Conservation (phyloP, 2,113 vertebrate species). For the Cygnus buccinator region DNA sequence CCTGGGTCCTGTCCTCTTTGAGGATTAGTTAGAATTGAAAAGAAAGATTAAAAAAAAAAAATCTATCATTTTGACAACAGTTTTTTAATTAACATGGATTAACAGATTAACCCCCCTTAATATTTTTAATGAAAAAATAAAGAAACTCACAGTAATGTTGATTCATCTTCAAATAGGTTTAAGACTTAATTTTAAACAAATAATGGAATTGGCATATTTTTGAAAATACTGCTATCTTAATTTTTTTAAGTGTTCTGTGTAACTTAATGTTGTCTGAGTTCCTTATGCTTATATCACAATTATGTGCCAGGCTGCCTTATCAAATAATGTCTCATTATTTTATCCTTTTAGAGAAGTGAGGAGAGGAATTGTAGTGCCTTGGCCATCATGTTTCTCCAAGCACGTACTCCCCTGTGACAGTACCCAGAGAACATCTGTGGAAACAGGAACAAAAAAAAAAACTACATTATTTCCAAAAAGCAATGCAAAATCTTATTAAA, state of each 20-base stretch:
- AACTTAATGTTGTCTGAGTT: background rate
- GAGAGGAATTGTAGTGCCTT: background rate
- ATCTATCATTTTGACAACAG: background rate
- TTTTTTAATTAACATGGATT: constrained; percentile 25
- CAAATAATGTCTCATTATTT: constrained; percentile 3
- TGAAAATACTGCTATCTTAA: background rate
- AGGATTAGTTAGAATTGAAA: constrained; percentile 18
- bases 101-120: background rate
- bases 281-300: background rate
- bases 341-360: background rate
- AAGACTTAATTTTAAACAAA: background rate
- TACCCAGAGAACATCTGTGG: accelerated
- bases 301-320: background rate
- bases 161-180: background rate
- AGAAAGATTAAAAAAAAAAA: background rate
- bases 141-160: background rate
- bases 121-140: constrained; percentile 17
- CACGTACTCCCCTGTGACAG: background rate
- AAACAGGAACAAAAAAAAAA: background rate
- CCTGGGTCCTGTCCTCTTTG: background rate
- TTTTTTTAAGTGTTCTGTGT: background rate
- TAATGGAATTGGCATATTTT: background rate
- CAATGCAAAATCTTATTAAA: background rate
- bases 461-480: background rate
- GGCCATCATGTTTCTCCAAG: background rate